These are phyloP conservation scores for Onychomys arenicola DNA, from an alignment of 2,797 vertebrate species.

Conservation along the genomic window DNA sequence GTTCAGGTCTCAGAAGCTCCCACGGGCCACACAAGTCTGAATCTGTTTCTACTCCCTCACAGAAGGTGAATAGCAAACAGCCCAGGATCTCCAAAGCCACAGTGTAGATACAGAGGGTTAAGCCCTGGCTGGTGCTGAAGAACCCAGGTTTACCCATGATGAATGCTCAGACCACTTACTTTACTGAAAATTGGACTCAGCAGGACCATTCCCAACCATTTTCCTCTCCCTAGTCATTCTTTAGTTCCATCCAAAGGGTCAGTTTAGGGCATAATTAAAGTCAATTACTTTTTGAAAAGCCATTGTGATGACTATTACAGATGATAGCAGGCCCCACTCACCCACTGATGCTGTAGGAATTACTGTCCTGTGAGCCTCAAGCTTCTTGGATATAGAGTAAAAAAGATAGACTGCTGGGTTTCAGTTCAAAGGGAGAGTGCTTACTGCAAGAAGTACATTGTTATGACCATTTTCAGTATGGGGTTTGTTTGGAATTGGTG, in stretches of 20 bases:
- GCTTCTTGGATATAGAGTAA: neutral
- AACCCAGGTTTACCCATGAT: neutral
- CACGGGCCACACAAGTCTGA: neutral
- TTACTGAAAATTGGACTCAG: conserved; percentile 59
- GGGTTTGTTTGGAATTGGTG: neutral
- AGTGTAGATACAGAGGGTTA: neutral
- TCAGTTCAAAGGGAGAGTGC: neutral
- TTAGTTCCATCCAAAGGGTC: conserved; percentile 60
- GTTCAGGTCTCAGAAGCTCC: neutral
- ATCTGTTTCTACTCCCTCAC: neutral
- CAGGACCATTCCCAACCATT: conserved; percentile 7
- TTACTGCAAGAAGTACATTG: neutral
- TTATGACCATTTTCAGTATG: neutral
- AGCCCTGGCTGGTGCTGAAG: neutral
- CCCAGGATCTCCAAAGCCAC: neutral
- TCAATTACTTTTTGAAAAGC: conserved; percentile 65
- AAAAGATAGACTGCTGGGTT: neutral
- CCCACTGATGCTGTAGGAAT: neutral
- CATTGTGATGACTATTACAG: conserved; percentile 21
- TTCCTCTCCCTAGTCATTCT: conserved; percentile 37
- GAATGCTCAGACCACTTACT: neutral
- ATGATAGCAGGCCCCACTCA: neutral
- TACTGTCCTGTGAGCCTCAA: neutral
- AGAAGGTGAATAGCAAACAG: neutral
- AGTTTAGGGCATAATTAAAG: conserved; percentile 70